A percentile compares a stretch with the other conserved stretches of the same genome.
phyloP scores from a whole-genome alignment of 2,113 vertebrate species.

The Rhynchomys soricoides region DNA sequence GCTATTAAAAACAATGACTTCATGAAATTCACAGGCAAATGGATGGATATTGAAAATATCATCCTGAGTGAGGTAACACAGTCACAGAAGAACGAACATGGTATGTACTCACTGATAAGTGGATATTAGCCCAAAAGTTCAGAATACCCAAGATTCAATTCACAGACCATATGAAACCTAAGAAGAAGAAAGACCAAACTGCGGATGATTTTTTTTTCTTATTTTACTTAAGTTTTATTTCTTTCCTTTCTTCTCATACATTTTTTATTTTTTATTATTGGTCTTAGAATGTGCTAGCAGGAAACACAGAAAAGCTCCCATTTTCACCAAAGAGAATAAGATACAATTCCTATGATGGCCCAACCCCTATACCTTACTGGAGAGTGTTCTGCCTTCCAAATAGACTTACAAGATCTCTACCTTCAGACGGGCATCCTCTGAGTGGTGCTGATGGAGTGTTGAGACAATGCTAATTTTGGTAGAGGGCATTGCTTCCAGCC shows the following conservation, averaged over 20 bases:
- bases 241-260: slow-evolving; percentile 23
- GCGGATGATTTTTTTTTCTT: slow-evolving; percentile 49
- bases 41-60: no score
- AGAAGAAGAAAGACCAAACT: no score
- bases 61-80: no score
- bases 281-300: not conserved
- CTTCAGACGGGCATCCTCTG: not conserved
- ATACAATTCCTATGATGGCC: not conserved
- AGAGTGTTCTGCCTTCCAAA: not conserved
- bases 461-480: not conserved
- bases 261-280: slow-evolving; percentile 36
- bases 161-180: no score
- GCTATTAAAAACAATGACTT: no score
- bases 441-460: no score
- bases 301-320: not conserved
- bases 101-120: no score
- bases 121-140: no score
- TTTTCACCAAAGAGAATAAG: not conserved
- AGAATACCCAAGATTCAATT: no score
- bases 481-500: not conserved
- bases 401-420: not conserved
- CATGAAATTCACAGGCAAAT: no score
- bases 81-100: no score
- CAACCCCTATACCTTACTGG: not conserved
- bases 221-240: slow-evolving; percentile 37